Conservation (phyloP, 1,140 invertebrate genomes). For the Acromyrmex charruanus region DNA sequence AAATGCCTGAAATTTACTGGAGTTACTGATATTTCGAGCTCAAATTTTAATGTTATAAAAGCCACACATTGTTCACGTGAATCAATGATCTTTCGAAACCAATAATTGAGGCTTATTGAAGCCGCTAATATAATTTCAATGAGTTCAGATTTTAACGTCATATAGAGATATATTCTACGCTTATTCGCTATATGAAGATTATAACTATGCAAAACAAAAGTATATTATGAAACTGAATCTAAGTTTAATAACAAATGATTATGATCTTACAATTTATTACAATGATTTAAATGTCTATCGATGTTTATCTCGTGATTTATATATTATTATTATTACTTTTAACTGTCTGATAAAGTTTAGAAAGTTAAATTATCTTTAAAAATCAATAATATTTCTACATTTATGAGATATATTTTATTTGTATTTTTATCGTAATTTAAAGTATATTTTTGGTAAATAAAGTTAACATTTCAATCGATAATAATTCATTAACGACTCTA, state of each 20-base stretch:
- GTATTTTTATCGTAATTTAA: background rate
- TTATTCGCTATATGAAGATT: background rate
- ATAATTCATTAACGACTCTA: background rate
- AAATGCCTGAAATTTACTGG: background rate
- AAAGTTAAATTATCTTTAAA: background rate
- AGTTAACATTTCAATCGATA: conserved; percentile 7
- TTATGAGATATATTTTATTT: background rate
- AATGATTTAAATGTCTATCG: background rate
- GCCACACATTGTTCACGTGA: conserved; percentile 18
- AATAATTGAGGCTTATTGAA: conserved; percentile 15
- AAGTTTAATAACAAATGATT: background rate
- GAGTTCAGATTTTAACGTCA: conserved; percentile 23
- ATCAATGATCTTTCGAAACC: conserved; percentile 15
- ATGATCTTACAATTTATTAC: background rate
- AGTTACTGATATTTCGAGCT: background rate
- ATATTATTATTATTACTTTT: background rate
- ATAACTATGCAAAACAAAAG: background rate
- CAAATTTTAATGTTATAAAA: background rate
- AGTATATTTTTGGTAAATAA: background rate
- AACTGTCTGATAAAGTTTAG: background rate
- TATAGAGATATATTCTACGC: background rate
- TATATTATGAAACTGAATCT: background rate
- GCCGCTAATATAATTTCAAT: background rate
- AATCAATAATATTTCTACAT: background rate
- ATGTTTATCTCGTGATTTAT: background rate